A percentile compares a stretch with the other conserved stretches of the same genome.
phyloP scores from a whole-genome alignment of 2,888 invertebrate species.

The Dryobota labecula region DNA sequence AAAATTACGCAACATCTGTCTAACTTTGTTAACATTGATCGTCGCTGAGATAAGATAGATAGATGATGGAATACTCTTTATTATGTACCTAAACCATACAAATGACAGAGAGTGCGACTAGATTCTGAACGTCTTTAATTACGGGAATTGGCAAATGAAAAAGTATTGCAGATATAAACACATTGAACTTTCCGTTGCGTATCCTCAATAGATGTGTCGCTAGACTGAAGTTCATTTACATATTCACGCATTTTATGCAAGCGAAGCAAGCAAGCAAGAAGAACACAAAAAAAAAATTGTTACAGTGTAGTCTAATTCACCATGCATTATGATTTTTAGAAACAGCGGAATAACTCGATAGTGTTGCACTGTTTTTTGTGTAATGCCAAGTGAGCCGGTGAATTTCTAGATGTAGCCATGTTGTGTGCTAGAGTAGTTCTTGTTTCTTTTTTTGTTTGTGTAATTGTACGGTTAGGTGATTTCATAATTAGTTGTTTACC shows the following conservation, averaged over 20 bases:
- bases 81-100: not conserved
- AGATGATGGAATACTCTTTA: not conserved
- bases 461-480: not conserved
- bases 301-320: constrained; percentile 21
- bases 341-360: constrained; percentile 42
- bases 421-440: constrained; percentile 13
- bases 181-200: not conserved
- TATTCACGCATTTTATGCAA: constrained; percentile 22
- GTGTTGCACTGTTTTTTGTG: constrained; percentile 32
- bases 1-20: not conserved
- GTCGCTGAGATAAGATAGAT: not conserved
- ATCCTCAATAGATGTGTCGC: too few species aligned
- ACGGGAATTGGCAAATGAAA: not conserved
- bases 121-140: not conserved
- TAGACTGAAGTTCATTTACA: constrained; percentile 14
- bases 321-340: constrained; percentile 60
- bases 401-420: constrained; percentile 34
- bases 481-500: constrained; percentile 9
- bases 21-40: too few species aligned
- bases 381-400: constrained; percentile 45
- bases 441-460: constrained; percentile 10
- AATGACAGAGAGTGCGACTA: not conserved
- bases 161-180: not conserved
- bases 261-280: constrained; percentile 12
- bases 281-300: constrained; percentile 31